Percentiles rank a stretch among this genome's conserved stretches.
Conservation (phyloP, 23 tunicate species). For the Styela clava region DNA sequence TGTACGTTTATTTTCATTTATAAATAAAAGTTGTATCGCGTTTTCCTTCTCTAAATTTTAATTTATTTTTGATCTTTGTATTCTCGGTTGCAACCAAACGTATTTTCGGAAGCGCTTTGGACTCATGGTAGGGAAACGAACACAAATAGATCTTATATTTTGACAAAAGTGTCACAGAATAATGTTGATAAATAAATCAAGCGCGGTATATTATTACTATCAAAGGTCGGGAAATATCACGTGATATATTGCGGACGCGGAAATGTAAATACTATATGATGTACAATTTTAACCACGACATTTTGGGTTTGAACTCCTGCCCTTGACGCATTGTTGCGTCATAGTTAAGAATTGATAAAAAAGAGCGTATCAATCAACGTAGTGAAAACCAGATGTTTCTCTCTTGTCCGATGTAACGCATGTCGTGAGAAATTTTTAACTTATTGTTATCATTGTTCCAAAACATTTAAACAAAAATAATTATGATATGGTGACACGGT, state of each 20-base stretch:
- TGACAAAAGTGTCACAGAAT: background rate
- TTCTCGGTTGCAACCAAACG: no score
- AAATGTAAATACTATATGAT: conserved; percentile 18
- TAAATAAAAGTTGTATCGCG: no score
- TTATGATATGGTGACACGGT: background rate
- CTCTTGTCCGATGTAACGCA: background rate
- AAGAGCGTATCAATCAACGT: background rate
- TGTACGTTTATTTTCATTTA: no score
- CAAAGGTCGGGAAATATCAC: conserved; percentile 15
- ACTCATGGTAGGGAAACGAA: background rate
- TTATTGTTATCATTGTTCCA: background rate
- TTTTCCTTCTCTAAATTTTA: no score
- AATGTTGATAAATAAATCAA: conserved; percentile 13
- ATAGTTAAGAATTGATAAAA: background rate
- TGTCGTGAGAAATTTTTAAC: background rate
- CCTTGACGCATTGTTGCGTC: background rate
- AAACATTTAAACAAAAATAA: background rate
- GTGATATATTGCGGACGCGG: background rate
- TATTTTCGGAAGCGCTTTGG: background rate
- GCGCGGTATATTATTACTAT: background rate
- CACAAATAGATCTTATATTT: background rate
- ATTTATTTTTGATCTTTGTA: no score
- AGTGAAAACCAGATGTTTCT: background rate
- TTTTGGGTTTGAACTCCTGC: background rate
- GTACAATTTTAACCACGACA: background rate